Base-by-base conservation (phyloP, 2,113 vertebrate genomes). In the Hippocampus barbouri region DNA sequence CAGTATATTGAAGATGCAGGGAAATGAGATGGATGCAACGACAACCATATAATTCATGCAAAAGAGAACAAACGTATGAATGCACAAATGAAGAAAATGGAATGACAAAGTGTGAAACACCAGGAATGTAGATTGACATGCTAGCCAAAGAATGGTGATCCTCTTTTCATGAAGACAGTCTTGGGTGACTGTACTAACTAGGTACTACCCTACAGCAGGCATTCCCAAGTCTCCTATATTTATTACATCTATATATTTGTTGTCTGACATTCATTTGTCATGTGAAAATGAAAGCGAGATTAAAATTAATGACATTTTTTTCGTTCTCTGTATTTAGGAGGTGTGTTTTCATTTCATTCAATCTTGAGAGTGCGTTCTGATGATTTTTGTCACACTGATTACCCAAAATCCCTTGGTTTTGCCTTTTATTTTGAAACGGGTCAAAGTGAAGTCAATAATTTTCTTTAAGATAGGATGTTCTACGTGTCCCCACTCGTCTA, bases 41-140 rank as follows among this genome's bases (percentile, higher is more conserved):
- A 25, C 53, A 30, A 67, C 9, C 45, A 60, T 11, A 23, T 43
- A 18, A 60, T n/a, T 66, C 80, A 80, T 85, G 84, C 80, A 85
- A 72, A 77, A 40, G 69, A 63, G 40, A 79, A 79, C 72, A 67
- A 65, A 69, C 23, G 45, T 27, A 75, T 40, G 71, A 30, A 70
- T 16, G 61, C 4, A 72, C 49, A 68, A 15, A 66, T 25, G 63
- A 66, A 74, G 25, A 2, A 61, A 76, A 8, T 66, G 23, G 16
- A 47, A 47, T 66, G 23, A 59, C n/a, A 79, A 64, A 62, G 41
- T 67, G 16, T 66, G 66, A 70, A 70, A 69, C n/a, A 57, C 38
- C 64, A 68, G 25, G 12, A 45, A 65, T 62, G 27, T 51, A 45
- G 38, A 71, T 74, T 51, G n/a, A 51, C 77, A 79, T 77, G 77